Evolutionary conservation across 2,797 vertebrate genomes (phyloP).

Genomic region (Merluccius polli): DNA sequence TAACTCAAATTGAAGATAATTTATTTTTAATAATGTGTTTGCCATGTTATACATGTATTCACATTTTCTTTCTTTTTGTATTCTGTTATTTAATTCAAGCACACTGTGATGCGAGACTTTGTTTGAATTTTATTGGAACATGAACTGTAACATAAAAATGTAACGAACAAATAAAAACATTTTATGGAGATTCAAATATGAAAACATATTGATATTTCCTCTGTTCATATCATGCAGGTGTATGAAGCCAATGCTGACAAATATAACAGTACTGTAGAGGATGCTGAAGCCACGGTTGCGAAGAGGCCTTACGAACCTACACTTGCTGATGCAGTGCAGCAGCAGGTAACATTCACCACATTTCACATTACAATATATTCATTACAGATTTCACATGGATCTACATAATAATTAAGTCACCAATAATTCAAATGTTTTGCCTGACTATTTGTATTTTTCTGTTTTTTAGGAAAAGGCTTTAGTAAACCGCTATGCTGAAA

Average conservation of each 20-base stretch:
- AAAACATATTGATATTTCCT: not conserved
- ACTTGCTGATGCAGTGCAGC: constrained; percentile 81
- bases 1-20: too few species aligned
- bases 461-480: constrained; percentile 81
- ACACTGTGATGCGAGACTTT: too few species aligned
- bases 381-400: not conserved
- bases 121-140: too few species aligned
- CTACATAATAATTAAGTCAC: not conserved
- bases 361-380: too few species aligned
- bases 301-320: constrained; percentile 67
- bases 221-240: constrained; percentile 69
- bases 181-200: not conserved
- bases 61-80: too few species aligned
- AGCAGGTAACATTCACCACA: constrained; percentile 73
- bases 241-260: constrained; percentile 82
- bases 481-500: constrained; percentile 77
- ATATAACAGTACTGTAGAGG: constrained; percentile 80
- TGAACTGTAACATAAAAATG: too few species aligned
- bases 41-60: too few species aligned
- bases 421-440: not conserved
- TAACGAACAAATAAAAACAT: too few species aligned
- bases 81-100: too few species aligned
- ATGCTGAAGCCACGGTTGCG: constrained; percentile 51
- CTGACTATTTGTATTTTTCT: constrained; percentile 17
- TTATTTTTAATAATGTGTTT: not conserved